A percentile compares a stretch with the other conserved stretches of the same genome.
phyloP scores from a whole-genome alignment of 2,888 invertebrate species.

The Iselma pallidipennis region DNA sequence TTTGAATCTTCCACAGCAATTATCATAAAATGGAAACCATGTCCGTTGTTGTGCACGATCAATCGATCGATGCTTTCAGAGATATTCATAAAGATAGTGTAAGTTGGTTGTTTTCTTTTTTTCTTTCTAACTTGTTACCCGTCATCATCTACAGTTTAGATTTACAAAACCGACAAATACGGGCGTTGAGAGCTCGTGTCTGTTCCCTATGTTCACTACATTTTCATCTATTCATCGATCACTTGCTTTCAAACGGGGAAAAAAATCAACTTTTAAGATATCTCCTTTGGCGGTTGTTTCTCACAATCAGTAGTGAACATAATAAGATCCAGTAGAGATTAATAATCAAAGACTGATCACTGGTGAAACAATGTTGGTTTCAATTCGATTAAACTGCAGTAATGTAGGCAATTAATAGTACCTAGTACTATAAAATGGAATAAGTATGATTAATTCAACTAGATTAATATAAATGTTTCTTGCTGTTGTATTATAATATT shows the following conservation, averaged over 20 bases:
- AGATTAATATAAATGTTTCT: too few relatives aligned
- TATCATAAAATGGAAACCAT: background rate
- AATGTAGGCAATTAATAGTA: too few relatives aligned
- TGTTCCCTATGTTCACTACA: too few relatives aligned
- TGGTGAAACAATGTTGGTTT: too few relatives aligned
- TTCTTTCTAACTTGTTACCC: background rate
- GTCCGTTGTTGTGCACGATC: background rate
- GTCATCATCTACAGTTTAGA: background rate
- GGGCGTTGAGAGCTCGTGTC: background rate
- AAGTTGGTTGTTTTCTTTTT: background rate
- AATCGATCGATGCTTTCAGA: background rate
- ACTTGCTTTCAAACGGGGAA: background rate
- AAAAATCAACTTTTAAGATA: too few relatives aligned
- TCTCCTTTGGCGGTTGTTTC: too few relatives aligned
- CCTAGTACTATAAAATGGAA: too few relatives aligned
- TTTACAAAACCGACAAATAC: background rate
- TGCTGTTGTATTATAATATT: too few relatives aligned
- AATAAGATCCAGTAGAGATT: too few relatives aligned
- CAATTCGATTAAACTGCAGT: background rate
- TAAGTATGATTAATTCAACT: background rate
- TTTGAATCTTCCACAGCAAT: background rate
- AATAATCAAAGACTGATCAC: background rate
- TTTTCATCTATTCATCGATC: background rate
- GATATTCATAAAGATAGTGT: background rate
- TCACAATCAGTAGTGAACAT: too few relatives aligned